Base-by-base conservation (phyloP, 2,113 vertebrate genomes). In the Protomyctophum bolini region DNA sequence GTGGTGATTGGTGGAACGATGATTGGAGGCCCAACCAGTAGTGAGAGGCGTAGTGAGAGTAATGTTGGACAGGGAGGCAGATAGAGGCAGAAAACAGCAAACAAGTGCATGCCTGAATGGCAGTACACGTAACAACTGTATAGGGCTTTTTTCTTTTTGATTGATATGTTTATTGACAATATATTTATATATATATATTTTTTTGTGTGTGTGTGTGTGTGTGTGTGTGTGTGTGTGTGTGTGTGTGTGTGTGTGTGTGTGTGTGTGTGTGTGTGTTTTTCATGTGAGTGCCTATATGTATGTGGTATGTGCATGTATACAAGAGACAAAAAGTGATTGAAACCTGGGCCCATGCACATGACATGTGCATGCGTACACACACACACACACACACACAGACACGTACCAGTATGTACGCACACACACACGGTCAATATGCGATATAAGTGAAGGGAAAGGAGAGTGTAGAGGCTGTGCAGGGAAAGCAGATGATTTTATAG, bases 381-480 rank as follows among this genome's bases (percentile, higher is more conserved):
- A 72, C 80, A 80, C 73, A 71, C 75, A 75, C 76, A 68, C 68
- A 79, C 79, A 73, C 60, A 71, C 21, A 82, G 67, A 84, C 48
- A 56, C 49, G 48, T 67, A 62, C 64, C 66, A 65, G 41, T 79
- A 57, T 82, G 70, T 59, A 28, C 45, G 47, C 14, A 41, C 51
- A 46, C 5, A 12, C 33, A 41, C 1, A 41, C 33, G 33, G 33
- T 4, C 33, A 6, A 41, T 41, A 41, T 21, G 57, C 48, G 6
- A 45, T 63, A 57, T 11, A n/a, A 6, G 33, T 29, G 56, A 7
- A 72, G 63, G 62, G 49, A 12, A 54, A 41, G 70, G 63, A 69
- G 1, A 55, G 50, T 56, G 45, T n/a, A n/a, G n/a, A n/a, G 73
- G 73, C 63, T 41, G 33, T 41, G 33, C 69, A 75, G 71, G 49